These are phyloP conservation scores for Oscheius sp. DNA, from an alignment of 2,888 invertebrate species.

Conservation along the genomic window DNA sequence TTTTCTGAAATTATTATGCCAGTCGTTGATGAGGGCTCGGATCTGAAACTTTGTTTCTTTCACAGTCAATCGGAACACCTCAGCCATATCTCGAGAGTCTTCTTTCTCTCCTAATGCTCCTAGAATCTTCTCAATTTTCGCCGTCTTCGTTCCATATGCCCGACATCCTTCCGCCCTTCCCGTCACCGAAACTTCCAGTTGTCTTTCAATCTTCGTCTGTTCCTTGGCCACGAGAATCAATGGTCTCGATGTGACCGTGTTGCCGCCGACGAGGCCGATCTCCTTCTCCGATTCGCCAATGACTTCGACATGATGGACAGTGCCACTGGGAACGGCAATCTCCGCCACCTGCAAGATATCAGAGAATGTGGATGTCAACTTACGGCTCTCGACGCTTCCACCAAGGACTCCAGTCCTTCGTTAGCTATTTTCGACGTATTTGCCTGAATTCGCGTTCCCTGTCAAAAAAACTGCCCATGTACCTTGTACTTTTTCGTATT, in stretches of 20 bases:
- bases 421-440: constrained; percentile 39
- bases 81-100: constrained; percentile 47
- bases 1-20: constrained; percentile 36
- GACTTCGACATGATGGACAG: constrained; percentile 9
- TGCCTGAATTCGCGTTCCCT: constrained; percentile 7
- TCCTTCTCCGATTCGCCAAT: constrained; percentile 20
- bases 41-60: constrained; percentile 39
- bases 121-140: constrained; percentile 49
- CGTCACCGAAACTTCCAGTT: neutral
- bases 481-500: constrained; percentile 50
- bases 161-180: constrained; percentile 17
- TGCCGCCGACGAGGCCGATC: neutral
- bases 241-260: constrained; percentile 33
- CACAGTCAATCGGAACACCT: constrained; percentile 25
- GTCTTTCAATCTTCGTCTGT: constrained; percentile 4
- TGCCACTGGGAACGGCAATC: constrained; percentile 17
- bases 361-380: neutral
- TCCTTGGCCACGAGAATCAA: constrained; percentile 33
- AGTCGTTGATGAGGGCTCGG: constrained; percentile 34
- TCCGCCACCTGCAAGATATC: constrained; percentile 1
- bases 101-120: constrained; percentile 50
- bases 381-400: constrained; percentile 45
- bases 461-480: no score
- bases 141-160: constrained; percentile 35
- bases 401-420: constrained; percentile 46